Evolutionary conservation across 2,888 invertebrate species (phyloP), one percentile per base, ranked within the genome.

Genomic region (Oligia fasciuncula): DNA sequence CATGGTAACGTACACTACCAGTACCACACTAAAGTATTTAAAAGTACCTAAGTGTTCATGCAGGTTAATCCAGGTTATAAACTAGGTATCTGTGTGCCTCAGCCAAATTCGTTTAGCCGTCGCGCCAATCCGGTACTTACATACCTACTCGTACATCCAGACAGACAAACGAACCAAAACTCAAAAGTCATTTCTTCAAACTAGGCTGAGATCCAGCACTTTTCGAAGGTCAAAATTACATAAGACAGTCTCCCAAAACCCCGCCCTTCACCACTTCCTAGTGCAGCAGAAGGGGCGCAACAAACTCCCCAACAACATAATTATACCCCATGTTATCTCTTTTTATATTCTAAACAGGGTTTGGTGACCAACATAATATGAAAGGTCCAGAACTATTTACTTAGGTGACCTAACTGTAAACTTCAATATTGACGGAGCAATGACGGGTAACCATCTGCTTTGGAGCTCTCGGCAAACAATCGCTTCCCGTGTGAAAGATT

Each of bases 401-500:
- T 85, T 85, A 83, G 83, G 85, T 80, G 91, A 91, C 92, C 87
- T 89, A 87, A 87, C 86, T 89, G 88, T 85, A 82, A 60, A 88
- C 87, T 91, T 86, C 85, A 93, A 93, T 95, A 93, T 95, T 95
- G 92, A 94, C 94, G 79, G 84, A 91, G 85, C 86, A 86, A 85
- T 87, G 86, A 88, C 84, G 87, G 85, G 87, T 85, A 86, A 90
- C 81, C 89, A 91, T 90, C 91, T 92, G 91, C 90, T 86, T 69
- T 89, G 86, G 84, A 90, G 90, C 87, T 81, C 85, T 91, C 85
- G 77, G 91, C 90, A 94, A 93, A 93, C 91, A 92, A 89, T 88
- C 79, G 88, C 93, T 94, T 95, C 94, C 94, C 94, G 94, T 95
- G 94, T 92, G 94, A 95, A 94, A 87, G 71, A 85, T 80, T 85